These are phyloP conservation scores for Mnemiopsis leidyi DNA, from an alignment of 37 sponge, comb jelly and placozoan species.

Conservation along the genomic window DNA sequence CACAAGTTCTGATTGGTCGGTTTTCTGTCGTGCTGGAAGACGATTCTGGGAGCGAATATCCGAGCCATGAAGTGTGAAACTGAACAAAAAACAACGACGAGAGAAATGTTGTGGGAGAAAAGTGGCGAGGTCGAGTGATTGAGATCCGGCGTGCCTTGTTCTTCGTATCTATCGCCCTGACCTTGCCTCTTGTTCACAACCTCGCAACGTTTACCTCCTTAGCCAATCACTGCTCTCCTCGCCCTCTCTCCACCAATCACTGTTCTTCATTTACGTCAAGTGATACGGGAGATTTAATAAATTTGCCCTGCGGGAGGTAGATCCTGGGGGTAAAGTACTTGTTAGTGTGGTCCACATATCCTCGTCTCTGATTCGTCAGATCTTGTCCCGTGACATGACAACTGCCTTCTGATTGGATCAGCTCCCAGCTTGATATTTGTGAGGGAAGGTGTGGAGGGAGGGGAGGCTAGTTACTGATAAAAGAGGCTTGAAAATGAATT, in stretches of 20 bases:
- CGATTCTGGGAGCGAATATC: conserved; percentile 20
- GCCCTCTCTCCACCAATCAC: conserved; percentile 1
- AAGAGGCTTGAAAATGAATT: conserved; percentile 66
- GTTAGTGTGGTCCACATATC: background rate
- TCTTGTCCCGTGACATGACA: background rate
- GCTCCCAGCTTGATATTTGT: background rate
- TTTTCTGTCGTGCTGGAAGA: conserved; percentile 25
- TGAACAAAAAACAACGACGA: background rate
- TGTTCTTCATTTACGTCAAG: background rate
- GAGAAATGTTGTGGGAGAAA: background rate
- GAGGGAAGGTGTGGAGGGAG: background rate
- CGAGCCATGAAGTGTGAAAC: background rate
- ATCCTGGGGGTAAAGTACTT: conserved; percentile 60
- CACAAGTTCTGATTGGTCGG: conserved; percentile 9
- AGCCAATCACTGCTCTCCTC: background rate
- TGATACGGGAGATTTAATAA: conserved; percentile 44
- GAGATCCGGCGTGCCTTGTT: conserved; percentile 46
- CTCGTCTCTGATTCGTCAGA: background rate
- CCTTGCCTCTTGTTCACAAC: conserved; percentile 37
- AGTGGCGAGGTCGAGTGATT: conserved; percentile 1
- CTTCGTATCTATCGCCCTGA: conserved; percentile 50
- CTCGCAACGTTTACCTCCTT: background rate
- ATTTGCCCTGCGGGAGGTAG: conserved; percentile 41
- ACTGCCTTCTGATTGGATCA: background rate
- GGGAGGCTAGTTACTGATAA: conserved; percentile 12